phyloP scores from a whole-genome alignment of 35 echinoderm and acorn worm species.

The Acanthaster planci region DNA sequence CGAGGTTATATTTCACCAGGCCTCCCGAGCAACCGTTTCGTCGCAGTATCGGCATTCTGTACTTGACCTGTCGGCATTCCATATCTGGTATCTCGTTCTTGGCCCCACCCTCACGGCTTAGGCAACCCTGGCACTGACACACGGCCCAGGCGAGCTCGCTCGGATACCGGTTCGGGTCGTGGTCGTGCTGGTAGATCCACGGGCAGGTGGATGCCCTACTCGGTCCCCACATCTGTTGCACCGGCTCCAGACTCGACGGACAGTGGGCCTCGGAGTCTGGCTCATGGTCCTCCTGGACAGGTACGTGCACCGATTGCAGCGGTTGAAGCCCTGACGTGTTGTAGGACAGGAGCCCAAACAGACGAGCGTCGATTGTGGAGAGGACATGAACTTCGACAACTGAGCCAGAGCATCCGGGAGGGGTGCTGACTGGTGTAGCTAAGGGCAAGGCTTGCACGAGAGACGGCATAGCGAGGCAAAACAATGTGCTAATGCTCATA shows the following conservation, averaged over 20 bases:
- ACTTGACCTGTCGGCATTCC: conserved; percentile 4
- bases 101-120: conserved; percentile 16
- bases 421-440: no score
- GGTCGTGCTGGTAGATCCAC: conserved; percentile 14
- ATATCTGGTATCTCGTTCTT: not conserved
- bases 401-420: not conserved
- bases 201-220: conserved; percentile 14
- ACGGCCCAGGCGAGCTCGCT: conserved; percentile 19
- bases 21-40: not conserved
- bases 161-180: conserved; percentile 13
- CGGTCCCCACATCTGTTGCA: not conserved
- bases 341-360: not conserved
- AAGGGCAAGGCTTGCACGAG: not conserved
- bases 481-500: not conserved
- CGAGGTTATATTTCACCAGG: not conserved
- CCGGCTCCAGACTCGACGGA: not conserved
- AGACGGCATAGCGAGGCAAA: not conserved
- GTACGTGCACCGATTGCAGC: not conserved
- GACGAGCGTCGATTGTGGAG: not conserved
- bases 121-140: conserved; percentile 32
- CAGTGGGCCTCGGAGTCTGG: not conserved
- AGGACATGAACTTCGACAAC: not conserved
- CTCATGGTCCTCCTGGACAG: not conserved
- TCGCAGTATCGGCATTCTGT: conserved; percentile 19
- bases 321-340: not conserved